Base-by-base conservation (phyloP, 2,113 vertebrate genomes). In the Lutjanus erythropterus region DNA sequence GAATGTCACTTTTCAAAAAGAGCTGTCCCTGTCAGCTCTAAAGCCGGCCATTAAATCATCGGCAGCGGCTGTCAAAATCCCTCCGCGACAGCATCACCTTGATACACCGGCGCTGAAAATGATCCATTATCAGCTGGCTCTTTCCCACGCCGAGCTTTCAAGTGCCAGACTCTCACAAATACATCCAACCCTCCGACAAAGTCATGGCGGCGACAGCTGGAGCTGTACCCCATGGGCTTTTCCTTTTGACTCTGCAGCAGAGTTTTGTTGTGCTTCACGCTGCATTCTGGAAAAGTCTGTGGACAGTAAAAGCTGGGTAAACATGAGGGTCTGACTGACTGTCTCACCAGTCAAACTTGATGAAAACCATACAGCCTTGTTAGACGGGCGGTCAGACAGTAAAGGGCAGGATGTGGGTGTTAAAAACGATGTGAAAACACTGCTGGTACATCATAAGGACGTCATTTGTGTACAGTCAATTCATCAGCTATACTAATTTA, bases 51-150 rank as follows among this genome's bases (percentile, higher is more conserved):
- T 88, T 90, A 78, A 78, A 74, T 77, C 68, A 56, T 29, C 37
- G 50, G 70, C 73, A 56, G 81, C 21, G 8, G 58, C 79, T 85
- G 89, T 87, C 86, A 86, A 8, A 64, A 61, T 60, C 65, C 44
- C 60, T 46, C 64, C 0, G 25, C 55, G 8, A 14, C 59, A 33
- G 41, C 80, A 27, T 60, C 84, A 84, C 79, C 84, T 77, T 69
- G 73, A 80, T 83, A 74, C 61, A 23, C 18, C 10, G 0, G 1
- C 0, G n/a, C 33, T 5, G 73, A 80, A 83, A 87, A 85, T 9
- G 39, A 86, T 75, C 79, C 58, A 78, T 83, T 86, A 82, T 88
- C 72, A 53, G 73, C 9, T 27, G 29, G 37, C 44, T 78, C 55
- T 65, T 71, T 84, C 37, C 47, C 33, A 53, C 47, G 2, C 47